Conservation (phyloP, 2,797 vertebrate genomes). For the Etheostoma perlongum region DNA sequence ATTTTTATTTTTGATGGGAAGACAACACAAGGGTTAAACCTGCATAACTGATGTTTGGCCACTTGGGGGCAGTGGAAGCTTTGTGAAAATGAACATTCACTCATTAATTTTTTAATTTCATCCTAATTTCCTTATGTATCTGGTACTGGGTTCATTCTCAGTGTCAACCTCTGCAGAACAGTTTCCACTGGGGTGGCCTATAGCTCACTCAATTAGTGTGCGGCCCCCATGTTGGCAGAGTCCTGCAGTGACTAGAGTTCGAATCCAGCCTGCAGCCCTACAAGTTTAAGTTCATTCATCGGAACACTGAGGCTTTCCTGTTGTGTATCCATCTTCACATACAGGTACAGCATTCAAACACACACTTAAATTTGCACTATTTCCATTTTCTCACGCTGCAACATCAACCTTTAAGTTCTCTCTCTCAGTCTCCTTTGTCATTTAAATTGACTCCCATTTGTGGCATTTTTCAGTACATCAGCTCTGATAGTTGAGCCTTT, state of each 20-base stretch:
- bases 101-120: neutral
- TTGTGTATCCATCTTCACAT: neutral
- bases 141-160: neutral
- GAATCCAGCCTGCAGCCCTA: too few species aligned
- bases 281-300: neutral
- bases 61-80: too few species aligned
- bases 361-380: neutral
- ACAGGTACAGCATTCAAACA: neutral
- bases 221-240: too few species aligned
- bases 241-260: too few species aligned
- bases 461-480: conserved; percentile 8
- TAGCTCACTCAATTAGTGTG: too few species aligned
- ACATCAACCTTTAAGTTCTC: neutral
- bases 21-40: too few species aligned
- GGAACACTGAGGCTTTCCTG: neutral
- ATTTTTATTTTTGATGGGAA: too few species aligned
- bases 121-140: neutral
- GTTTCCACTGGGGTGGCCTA: neutral
- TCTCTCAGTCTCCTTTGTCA: neutral
- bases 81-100: neutral
- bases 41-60: too few species aligned
- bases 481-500: neutral
- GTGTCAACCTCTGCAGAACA: neutral
- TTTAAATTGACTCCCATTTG: conserved; percentile 10
- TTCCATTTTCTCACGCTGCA: neutral